Evolutionary conservation across 2,797 vertebrate species (phyloP).

Genomic region (Hoplostethus atlanticus): DNA sequence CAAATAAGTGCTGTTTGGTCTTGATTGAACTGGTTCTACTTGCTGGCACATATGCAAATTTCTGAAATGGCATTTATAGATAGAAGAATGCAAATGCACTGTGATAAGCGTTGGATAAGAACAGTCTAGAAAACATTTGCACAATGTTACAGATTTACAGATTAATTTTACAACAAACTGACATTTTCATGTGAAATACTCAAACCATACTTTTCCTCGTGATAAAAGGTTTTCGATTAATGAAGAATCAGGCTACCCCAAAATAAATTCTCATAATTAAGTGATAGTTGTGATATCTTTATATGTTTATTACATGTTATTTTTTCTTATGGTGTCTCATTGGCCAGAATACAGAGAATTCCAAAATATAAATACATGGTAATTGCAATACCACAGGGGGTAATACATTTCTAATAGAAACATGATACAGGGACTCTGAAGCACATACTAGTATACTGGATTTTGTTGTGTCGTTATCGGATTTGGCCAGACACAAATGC

Average conservation of each 20-base stretch:
- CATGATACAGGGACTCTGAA: conserved; percentile 7
- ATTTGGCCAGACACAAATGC: background rate
- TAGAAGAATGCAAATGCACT: background rate
- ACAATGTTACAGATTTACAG: background rate
- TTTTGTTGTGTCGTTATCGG: background rate
- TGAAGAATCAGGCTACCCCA: background rate
- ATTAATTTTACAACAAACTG: background rate
- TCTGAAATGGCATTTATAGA: background rate
- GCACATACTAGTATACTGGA: conserved; percentile 11
- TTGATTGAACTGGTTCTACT: background rate
- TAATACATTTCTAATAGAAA: conserved; percentile 25
- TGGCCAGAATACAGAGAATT: conserved; percentile 69
- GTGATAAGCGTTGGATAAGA: background rate
- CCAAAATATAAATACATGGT: conserved; percentile 78
- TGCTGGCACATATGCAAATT: background rate
- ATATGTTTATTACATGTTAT: conserved; percentile 53
- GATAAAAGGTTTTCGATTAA: background rate
- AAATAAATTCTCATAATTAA: conserved; percentile 13
- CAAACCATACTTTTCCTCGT: background rate
- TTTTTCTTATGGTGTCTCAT: conserved; percentile 55
- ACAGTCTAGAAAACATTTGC: background rate
- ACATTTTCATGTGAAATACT: background rate
- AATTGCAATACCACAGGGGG: conserved; percentile 44
- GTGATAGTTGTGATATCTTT: conserved; percentile 33
- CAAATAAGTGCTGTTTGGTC: background rate